Evolutionary conservation across 2,797 vertebrate species (phyloP).

Genomic region (Oryzias dopingdopingensis): DNA sequence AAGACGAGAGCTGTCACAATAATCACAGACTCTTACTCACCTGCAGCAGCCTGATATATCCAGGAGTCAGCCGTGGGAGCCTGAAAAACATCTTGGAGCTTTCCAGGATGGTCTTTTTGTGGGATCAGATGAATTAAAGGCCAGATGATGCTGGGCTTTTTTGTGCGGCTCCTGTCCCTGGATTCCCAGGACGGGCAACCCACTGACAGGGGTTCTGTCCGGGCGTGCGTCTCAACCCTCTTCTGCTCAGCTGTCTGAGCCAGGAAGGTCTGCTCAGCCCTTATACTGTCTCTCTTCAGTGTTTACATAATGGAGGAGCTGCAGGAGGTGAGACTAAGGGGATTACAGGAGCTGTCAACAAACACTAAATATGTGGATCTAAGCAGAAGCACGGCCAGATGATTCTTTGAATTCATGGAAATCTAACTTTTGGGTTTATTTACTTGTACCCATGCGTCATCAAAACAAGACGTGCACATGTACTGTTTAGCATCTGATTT

Average conservation of each 20-base stretch:
- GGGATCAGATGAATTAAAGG: conserved; percentile 10
- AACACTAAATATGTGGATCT: conserved; percentile 23
- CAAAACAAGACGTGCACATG: not conserved
- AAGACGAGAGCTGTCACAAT: too few relatives aligned
- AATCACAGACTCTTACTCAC: conserved; percentile 46
- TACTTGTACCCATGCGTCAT: not conserved
- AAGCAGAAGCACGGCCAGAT: conserved; percentile 16
- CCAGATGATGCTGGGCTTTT: conserved; percentile 7
- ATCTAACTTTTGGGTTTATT: not conserved
- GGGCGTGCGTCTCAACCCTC: conserved; percentile 8
- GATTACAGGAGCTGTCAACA: conserved; percentile 65
- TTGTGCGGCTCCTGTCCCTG: conserved; percentile 37
- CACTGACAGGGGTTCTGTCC: conserved; percentile 25
- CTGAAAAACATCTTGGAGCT: conserved; percentile 63
- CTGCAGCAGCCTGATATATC: conserved; percentile 75
- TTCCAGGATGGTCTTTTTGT: conserved; percentile 12
- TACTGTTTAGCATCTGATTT: not conserved
- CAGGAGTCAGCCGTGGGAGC: conserved; percentile 64
- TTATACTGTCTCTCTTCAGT: conserved; percentile 52
- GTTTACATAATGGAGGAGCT: conserved; percentile 57
- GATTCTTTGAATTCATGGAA: not conserved
- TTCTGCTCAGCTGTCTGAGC: conserved; percentile 34
- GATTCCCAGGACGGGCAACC: conserved; percentile 46
- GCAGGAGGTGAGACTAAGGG: conserved; percentile 56
- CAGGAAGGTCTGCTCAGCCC: conserved; percentile 16